Conservation (phyloP, 2,888 invertebrate genomes). For the Athalia rosae region DNA sequence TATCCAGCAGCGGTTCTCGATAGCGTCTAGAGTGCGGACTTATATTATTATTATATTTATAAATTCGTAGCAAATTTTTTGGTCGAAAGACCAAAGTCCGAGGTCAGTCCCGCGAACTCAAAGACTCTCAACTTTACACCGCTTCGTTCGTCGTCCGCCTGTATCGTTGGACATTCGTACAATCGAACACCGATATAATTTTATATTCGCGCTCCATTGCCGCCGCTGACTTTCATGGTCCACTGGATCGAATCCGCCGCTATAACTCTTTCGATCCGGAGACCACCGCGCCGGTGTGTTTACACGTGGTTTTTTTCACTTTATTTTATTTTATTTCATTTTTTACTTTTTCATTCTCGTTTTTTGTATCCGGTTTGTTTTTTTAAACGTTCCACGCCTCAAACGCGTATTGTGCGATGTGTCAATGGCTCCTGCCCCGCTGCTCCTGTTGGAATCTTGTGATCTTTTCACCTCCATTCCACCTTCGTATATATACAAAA, state of each 20-base stretch:
- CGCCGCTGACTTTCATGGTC: neutral
- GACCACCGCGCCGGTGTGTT: neutral
- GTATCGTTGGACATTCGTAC: neutral
- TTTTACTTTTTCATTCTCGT: neutral
- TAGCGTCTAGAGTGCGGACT: no score
- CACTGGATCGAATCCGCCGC: neutral
- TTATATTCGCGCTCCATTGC: neutral
- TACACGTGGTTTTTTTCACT: neutral
- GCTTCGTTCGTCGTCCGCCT: neutral
- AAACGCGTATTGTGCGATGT: no score
- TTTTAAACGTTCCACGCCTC: neutral
- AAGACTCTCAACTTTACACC: no score
- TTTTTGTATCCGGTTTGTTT: neutral
- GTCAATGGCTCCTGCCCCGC: no score
- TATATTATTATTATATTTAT: constrained; percentile 25
- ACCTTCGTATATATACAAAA: no score
- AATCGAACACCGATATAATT: neutral
- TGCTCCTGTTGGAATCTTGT: no score
- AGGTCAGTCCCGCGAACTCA: constrained; percentile 14
- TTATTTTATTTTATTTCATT: no score
- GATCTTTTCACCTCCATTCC: no score
- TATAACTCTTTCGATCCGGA: neutral
- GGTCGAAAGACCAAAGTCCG: constrained; percentile 37
- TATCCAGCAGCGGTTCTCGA: no score
- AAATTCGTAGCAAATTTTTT: constrained; percentile 39